phyloP scores from a whole-genome alignment of 2,888 invertebrate genomes.

The Linnaemya tessellans region DNA sequence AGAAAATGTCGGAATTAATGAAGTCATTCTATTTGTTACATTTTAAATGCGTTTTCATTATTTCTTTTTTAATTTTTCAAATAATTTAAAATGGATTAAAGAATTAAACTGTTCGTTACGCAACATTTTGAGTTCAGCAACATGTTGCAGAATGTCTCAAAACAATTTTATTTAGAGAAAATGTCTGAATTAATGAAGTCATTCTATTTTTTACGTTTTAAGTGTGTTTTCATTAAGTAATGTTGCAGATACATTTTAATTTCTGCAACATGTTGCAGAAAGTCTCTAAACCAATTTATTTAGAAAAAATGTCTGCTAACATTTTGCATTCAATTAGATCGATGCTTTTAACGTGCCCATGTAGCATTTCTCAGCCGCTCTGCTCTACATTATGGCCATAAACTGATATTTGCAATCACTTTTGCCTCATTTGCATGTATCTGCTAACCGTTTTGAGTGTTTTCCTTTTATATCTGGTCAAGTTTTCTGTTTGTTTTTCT shows the following conservation, averaged over 20 bases:
- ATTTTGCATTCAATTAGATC: not conserved
- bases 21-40: too few relatives aligned
- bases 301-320: not conserved
- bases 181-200: too few relatives aligned
- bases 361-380: not conserved
- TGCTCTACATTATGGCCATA: not conserved
- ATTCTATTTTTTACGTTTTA: too few relatives aligned
- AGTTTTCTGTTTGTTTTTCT: constrained; percentile 54
- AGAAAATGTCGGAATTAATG: too few relatives aligned
- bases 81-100: too few relatives aligned
- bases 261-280: not conserved
- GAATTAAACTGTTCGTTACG: too few relatives aligned
- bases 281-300: not conserved
- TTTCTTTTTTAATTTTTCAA: too few relatives aligned
- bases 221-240: too few relatives aligned
- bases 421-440: constrained; percentile 41
- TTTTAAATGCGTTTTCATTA: too few relatives aligned
- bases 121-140: not conserved
- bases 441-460: constrained; percentile 12
- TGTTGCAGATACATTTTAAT: too few relatives aligned
- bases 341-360: not conserved
- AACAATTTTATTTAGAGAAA: too few relatives aligned
- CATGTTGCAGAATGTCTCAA: not conserved
- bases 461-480: constrained; percentile 28
- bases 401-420: constrained; percentile 3